Percentiles rank a stretch among this genome's conserved stretches.
These are phyloP conservation scores for Myxocyprinus asiaticus DNA, from an alignment of 2,113 vertebrate genomes.

Conservation along the genomic window DNA sequence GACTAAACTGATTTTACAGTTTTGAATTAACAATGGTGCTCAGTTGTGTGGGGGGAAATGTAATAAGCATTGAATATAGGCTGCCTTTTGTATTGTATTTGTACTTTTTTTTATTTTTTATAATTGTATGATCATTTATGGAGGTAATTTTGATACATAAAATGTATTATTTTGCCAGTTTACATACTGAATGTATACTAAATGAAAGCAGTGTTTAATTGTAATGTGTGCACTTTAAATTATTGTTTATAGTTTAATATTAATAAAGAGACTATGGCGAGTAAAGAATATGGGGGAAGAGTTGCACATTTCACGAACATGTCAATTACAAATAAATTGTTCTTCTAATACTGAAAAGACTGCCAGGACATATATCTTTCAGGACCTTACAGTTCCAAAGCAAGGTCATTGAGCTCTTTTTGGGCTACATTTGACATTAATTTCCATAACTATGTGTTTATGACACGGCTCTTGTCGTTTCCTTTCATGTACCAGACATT, in stretches of 20 bases:
- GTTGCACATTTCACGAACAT: too few relatives aligned
- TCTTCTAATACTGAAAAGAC: too few relatives aligned
- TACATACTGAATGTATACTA: neutral
- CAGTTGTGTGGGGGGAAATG: neutral
- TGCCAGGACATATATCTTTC: too few relatives aligned
- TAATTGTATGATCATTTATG: neutral
- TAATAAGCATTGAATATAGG: neutral
- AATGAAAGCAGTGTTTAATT: neutral
- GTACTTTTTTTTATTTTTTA: neutral
- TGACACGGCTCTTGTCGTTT: neutral
- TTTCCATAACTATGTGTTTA: neutral
- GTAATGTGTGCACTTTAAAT: neutral
- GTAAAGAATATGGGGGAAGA: too few relatives aligned
- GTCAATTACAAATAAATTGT: too few relatives aligned
- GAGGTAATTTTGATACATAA: neutral
- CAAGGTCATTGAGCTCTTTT: neutral
- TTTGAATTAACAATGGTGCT: slow-evolving; percentile 4
- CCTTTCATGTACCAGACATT: neutral
- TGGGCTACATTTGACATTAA: neutral
- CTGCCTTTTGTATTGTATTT: neutral
- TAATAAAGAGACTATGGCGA: too few relatives aligned
- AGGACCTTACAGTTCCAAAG: too few relatives aligned
- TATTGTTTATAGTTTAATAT: too few relatives aligned
- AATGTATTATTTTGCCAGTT: neutral
- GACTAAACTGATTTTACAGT: slow-evolving; percentile 10